Evolutionary conservation across 2,113 vertebrate genomes (phyloP), one percentile per base, ranked within the genome.

Genomic region (Dipodomys spectabilis): DNA sequence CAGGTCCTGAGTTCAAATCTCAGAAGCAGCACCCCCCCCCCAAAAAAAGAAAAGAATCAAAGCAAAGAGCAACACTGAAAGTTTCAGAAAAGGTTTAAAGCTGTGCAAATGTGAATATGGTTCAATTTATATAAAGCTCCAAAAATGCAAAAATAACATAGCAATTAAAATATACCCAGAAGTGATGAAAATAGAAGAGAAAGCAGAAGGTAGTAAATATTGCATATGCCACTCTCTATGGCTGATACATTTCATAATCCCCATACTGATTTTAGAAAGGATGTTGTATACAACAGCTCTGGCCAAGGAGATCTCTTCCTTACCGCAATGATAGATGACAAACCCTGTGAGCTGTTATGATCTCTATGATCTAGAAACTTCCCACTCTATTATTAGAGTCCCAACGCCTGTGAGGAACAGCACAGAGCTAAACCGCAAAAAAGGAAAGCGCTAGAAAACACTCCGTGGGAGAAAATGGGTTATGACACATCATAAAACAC

Each of bases 61-160:
- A 16, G 53, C 53, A 57, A 57, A 57, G 53, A 57, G 15, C 53
- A 57, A 57, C 53, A 57, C 53, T 57, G 53, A 16, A 57, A 57
- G 53, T 22, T 16, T 73, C 79, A 82, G 13, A 27, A 72, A 88
- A 95, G 16, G 15, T 5, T 75, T 68, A 2, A 8, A 64, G 84
- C 39, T 32, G 62, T 19, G 45, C 53, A 23, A n/a, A 86, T 32
- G 9, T 49, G 22, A 35, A 15, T 20, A 86, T 57, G 62, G 49
- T 19, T 92, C 20, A 6, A 60, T 62, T n/a, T 78, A 39, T 15
- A 45, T 57, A 25, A 86, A 86, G 32, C 39, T 49, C 28, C 32
- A 92, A 30, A 86, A 82, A 91, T 77, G 39, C 4, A 75, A 90
- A 82, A 75, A 57, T 80, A 69, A n/a, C 68, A 94, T 82, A 57